These are phyloP conservation scores for Lordiphosa fenestrarum DNA, from an alignment of 2,888 invertebrate species.

Conservation along the genomic window DNA sequence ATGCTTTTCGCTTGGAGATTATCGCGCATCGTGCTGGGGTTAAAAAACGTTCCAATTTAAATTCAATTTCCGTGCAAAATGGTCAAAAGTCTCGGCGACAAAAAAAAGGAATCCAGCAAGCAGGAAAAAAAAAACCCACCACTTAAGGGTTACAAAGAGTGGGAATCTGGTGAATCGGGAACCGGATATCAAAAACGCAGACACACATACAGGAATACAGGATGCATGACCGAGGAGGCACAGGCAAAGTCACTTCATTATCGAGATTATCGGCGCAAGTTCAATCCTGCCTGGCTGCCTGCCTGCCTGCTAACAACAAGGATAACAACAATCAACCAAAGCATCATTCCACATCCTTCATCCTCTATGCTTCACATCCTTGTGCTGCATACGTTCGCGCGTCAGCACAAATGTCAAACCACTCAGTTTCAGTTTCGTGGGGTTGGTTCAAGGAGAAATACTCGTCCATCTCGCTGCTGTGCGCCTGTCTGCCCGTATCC, in stretches of 20 bases:
- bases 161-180: constrained; percentile 41
- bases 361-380: constrained; percentile 36
- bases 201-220: constrained; percentile 47
- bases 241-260: constrained; percentile 74
- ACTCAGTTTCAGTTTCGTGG: constrained; percentile 48
- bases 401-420: constrained; percentile 76
- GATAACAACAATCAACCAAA: constrained; percentile 40
- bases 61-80: constrained; percentile 78
- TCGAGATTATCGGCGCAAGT: constrained; percentile 77
- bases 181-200: constrained; percentile 72
- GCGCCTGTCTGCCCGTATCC: constrained; percentile 65
- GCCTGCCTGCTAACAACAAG: constrained; percentile 40
- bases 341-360: constrained; percentile 30
- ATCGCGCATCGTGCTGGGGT: constrained; percentile 67
- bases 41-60: constrained; percentile 77
- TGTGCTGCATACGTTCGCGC: constrained; percentile 73
- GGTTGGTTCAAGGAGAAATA: constrained; percentile 9
- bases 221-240: constrained; percentile 64
- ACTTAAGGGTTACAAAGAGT: constrained; percentile 59
- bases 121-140: constrained; percentile 60
- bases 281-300: constrained; percentile 68
- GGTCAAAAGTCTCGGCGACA: constrained; percentile 73
- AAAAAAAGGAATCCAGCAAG: constrained; percentile 37
- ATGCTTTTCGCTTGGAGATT: constrained; percentile 49
- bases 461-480: constrained; percentile 43